A percentile compares a stretch with the other conserved stretches of the same genome.
phyloP scores from a whole-genome alignment of 2,797 vertebrate genomes.

The Lagodon rhomboides region DNA sequence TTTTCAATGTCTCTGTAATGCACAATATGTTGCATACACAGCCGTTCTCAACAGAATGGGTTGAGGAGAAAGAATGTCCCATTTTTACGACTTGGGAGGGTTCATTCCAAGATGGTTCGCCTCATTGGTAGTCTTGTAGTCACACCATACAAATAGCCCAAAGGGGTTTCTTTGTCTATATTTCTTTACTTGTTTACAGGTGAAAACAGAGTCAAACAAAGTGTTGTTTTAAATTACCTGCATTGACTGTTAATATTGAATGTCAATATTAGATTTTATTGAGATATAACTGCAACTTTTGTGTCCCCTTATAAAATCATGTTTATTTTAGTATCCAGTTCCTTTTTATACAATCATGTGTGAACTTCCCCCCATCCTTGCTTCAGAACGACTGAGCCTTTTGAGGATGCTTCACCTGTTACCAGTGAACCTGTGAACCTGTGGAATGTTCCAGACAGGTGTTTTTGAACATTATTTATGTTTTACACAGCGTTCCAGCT shows the following conservation, averaged over 20 bases:
- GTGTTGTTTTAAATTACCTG: neutral
- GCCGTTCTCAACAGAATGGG: neutral
- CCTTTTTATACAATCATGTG: too few relatives aligned
- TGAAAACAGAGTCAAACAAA: neutral
- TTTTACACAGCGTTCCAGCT: too few relatives aligned
- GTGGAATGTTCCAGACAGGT: too few relatives aligned
- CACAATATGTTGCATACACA: neutral
- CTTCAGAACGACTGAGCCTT: too few relatives aligned
- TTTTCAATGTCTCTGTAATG: neutral
- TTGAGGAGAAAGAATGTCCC: neutral
- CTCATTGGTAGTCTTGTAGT: neutral
- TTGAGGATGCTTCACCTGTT: too few relatives aligned
- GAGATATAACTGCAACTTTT: neutral
- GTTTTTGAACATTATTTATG: too few relatives aligned
- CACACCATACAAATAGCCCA: neutral
- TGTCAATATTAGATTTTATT: neutral
- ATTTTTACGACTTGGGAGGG: too few relatives aligned
- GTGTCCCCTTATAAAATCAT: too few relatives aligned
- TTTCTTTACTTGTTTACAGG: neutral
- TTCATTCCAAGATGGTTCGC: neutral
- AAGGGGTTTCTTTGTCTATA: too few relatives aligned
- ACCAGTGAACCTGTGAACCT: too few relatives aligned
- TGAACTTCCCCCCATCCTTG: too few relatives aligned
- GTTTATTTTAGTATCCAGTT: too few relatives aligned
- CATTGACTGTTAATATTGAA: neutral